Conservation (phyloP, 1,140 invertebrate species). For the Drosophila bifasciata region DNA sequence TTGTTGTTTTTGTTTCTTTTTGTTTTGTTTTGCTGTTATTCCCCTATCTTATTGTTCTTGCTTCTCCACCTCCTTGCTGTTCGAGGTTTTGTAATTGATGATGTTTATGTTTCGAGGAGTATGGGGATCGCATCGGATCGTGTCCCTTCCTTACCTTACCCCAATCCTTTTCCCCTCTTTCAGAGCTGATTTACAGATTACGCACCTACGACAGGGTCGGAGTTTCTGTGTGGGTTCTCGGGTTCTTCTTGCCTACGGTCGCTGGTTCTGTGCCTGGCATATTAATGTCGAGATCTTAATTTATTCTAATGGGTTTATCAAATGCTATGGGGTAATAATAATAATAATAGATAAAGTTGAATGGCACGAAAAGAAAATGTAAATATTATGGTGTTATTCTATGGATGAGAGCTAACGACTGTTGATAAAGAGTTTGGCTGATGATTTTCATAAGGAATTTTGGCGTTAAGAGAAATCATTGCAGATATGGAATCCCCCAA, state of each 20-base stretch:
- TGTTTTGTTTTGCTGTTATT: too few species aligned
- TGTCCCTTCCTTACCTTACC: constrained; percentile 5
- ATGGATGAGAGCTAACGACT: constrained; percentile 6
- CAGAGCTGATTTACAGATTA: constrained; percentile 71
- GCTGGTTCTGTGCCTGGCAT: constrained; percentile 58
- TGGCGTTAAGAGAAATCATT: constrained; percentile 9
- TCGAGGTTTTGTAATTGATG: constrained; percentile 76
- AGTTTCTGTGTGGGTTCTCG: constrained; percentile 47
- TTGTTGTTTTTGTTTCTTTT: constrained; percentile 5
- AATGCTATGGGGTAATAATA: constrained; percentile 53
- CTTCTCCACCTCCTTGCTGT: constrained; percentile 13
- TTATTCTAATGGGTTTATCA: constrained; percentile 78
- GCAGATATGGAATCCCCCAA: not conserved
- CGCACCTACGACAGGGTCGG: constrained; percentile 50
- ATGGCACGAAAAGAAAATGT: constrained; percentile 31
- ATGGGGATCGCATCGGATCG: constrained; percentile 18
- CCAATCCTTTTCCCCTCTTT: constrained; percentile 19
- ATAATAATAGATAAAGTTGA: constrained; percentile 42
- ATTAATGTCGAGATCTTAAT: constrained; percentile 73
- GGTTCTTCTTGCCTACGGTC: constrained; percentile 35
- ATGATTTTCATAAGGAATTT: constrained; percentile 1
- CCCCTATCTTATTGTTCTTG: too few species aligned
- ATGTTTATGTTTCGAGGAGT: constrained; percentile 65
- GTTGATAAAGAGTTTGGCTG: constrained; percentile 20
- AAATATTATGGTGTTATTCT: constrained; percentile 30